Conservation (phyloP, 2,888 invertebrate species). For the Phytoseiulus persimilis region DNA sequence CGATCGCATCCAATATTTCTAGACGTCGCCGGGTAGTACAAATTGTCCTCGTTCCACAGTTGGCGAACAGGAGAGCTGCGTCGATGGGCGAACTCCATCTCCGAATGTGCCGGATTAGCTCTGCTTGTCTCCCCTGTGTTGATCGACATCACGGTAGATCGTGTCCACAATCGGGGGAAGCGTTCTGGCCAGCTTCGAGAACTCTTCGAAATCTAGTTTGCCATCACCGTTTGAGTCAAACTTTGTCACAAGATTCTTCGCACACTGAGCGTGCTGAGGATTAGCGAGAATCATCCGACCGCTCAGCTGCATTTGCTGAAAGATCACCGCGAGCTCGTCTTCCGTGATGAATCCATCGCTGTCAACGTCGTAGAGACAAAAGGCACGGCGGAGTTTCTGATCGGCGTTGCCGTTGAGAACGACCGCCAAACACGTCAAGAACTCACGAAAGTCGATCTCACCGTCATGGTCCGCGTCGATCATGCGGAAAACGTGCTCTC, state of each 20-base stretch:
- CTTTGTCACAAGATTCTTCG: neutral
- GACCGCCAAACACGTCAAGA: constrained; percentile 20
- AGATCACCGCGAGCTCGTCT: neutral
- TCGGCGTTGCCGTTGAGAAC: constrained; percentile 1
- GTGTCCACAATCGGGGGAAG: constrained; percentile 10
- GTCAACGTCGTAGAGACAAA: constrained; percentile 30
- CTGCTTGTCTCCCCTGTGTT: neutral
- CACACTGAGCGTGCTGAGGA: neutral
- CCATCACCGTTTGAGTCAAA: neutral
- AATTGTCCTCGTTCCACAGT: too few relatives aligned
- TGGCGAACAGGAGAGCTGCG: too few relatives aligned
- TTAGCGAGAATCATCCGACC: neutral
- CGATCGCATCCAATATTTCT: too few relatives aligned
- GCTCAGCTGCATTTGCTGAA: constrained; percentile 11
- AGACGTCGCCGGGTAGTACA: too few relatives aligned
- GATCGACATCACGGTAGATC: constrained; percentile 14
- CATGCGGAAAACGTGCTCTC: constrained; percentile 21
- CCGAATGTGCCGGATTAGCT: too few relatives aligned
- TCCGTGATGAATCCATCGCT: constrained; percentile 15
- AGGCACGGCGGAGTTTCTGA: constrained; percentile 12
- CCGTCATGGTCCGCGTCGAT: constrained; percentile 16
- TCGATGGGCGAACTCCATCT: too few relatives aligned
- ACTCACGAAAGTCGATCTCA: constrained; percentile 18
- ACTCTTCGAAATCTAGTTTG: constrained; percentile 17
- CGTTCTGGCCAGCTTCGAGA: constrained; percentile 1